phyloP scores from a whole-genome alignment of 2,113 vertebrate genomes.

The Phoenicopterus ruber region DNA sequence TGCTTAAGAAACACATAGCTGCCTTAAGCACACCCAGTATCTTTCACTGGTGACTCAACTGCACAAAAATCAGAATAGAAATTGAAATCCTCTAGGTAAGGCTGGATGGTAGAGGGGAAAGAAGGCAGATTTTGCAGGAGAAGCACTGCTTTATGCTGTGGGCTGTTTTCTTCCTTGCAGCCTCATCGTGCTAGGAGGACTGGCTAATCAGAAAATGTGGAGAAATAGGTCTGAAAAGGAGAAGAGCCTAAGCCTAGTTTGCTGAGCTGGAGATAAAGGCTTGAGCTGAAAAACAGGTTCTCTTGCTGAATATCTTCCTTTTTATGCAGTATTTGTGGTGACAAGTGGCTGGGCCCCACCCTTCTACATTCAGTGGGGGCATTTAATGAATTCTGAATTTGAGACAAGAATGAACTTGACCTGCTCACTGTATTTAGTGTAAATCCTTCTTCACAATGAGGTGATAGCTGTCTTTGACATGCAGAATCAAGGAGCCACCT shows the following conservation, averaged over 20 bases:
- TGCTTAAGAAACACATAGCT: not conserved
- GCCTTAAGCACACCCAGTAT: not conserved
- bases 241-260: not conserved
- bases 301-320: not conserved
- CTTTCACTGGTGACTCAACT: not conserved
- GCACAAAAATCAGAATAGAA: slow-evolving; percentile 6
- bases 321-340: slow-evolving; percentile 45
- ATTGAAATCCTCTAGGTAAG: not conserved
- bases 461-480: not conserved
- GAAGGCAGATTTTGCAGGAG: not conserved
- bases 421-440: not conserved
- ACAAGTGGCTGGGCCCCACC: slow-evolving; percentile 51
- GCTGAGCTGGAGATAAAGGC: not conserved
- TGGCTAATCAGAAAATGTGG: not conserved
- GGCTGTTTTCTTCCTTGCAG: not conserved
- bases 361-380: slow-evolving; percentile 4
- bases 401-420: slow-evolving; percentile 64
- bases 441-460: not conserved
- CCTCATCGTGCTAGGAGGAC: not conserved
- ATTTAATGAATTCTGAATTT: slow-evolving; percentile 38
- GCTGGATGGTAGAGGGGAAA: not conserved
- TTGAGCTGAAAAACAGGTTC: slow-evolving; percentile 53
- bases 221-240: not conserved
- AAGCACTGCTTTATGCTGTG: not conserved
- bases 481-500: not conserved